Evolutionary conservation across 2,797 vertebrate genomes (phyloP), one percentile per base, ranked within the genome.

Genomic region (Knipowitschia caucasica): DNA sequence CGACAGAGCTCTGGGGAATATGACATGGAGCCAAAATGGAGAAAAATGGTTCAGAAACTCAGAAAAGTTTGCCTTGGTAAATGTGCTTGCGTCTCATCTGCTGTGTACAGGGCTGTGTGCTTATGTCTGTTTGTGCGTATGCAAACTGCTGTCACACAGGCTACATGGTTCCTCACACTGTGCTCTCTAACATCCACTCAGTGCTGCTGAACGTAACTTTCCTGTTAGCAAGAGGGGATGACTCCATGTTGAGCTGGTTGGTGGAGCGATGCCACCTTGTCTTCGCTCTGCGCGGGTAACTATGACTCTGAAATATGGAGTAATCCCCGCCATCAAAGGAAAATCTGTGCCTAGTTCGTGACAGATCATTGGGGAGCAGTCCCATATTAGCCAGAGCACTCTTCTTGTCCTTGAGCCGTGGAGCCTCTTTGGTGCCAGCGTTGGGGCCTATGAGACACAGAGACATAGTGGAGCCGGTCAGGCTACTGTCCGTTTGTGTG

Each of bases 171-270:
- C 55, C 75, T 94, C 89, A 98, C 67, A 96, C 95, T 24, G 95
- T 96, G 89, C 95, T 97, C 83, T 98, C 95, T 29, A 98, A 86
- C 95, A 97, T 96, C 95, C 95, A 97, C 78, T 97, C 94, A 10
- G 94, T 96, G 92, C 94, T 97, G 90, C 94, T 95, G 68, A 95
- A 96, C 1, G 91, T 94, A 51, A 94, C 92, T 76, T 92, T 89
- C 57, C 94, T 78, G 83, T 90, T 90, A 67, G 89, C 78, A 34
- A 94, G 88, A 3, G 88, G 90, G 7, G 90, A 90, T 2, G 91
- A 82, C 64, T 93, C 91, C 60, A 70, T 80, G 85, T 95, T 88
- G 82, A 96, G 90, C 87, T 95, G 92, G 36, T 93, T 94, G 64
- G 93, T 93, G 81, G 95, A 95, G 69, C 92, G 92, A 88, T 95